Evolutionary conservation across 2,888 invertebrate genomes (phyloP).

Genomic region (Nephrotoma appendiculata): DNA sequence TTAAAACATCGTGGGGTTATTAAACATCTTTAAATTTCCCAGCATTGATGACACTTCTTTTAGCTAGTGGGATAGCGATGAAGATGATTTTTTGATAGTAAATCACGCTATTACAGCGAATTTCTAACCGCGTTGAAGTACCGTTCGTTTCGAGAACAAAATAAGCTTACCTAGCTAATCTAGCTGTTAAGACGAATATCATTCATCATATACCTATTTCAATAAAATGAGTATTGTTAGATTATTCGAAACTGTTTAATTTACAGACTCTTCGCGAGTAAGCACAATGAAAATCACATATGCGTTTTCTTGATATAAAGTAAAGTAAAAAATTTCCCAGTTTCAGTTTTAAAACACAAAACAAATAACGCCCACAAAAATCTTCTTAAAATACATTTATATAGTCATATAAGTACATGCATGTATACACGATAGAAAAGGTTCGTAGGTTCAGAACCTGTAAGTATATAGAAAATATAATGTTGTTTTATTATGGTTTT

Average conservation of each 20-base stretch:
- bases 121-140: neutral
- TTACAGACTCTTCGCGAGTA: neutral
- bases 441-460: constrained; percentile 3
- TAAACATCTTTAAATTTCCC: neutral
- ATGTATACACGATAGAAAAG: neutral
- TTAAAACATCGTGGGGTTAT: too few species aligned
- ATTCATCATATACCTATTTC: neutral
- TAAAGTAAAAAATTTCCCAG: neutral
- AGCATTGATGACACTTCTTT: neutral
- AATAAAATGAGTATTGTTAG: neutral
- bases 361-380: neutral
- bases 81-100: neutral
- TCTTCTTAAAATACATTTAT: neutral
- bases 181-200: neutral
- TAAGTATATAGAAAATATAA: neutral
- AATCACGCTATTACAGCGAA: neutral
- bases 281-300: neutral
- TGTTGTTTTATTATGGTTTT: neutral
- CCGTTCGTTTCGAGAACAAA: neutral
- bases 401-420: neutral
- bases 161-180: neutral
- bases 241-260: neutral
- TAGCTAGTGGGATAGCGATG: neutral
- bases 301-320: neutral
- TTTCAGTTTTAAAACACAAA: neutral